Evolutionary conservation across 2,113 vertebrate genomes (phyloP), one percentile per base, ranked within the genome.

Genomic region (Eretmochelys imbricata): DNA sequence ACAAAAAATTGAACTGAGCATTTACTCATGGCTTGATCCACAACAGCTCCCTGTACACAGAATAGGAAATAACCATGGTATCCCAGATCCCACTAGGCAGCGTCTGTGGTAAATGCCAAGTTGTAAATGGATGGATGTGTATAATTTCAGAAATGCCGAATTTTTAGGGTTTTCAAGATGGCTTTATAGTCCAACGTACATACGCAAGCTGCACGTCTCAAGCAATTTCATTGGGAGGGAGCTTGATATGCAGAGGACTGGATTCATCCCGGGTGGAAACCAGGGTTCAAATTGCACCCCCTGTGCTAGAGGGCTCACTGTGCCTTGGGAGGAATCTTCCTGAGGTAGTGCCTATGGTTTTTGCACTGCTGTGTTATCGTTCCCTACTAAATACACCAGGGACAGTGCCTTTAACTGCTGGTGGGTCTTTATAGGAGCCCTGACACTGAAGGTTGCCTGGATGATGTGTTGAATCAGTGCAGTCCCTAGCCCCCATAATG

Each of bases 391-490:
- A 25, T 38, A 80, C 35, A 90, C 62, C n/a, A 88, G 65, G 12
- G 51, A 24, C 27, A 51, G 80, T 46, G 35, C 59, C 69, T 83
- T 89, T 83, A 89, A n/a, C 10, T 51, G 62, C 54, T 38, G 24
- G 3, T 65, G 16, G 12, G 5, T 35, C 8, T 65, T 89, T 69
- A 62, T 48, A 90, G 78, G 3, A 5, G 16, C 20, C 10, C 49
- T 72, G 51, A 29, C 88, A 85, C 87, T 59, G 19, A 82, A 95
- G 92, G 42, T 4, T 76, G 75, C 38, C 75, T 46, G n/a, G 35
- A 72, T 38, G 65, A 72, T 38, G n/a, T 76, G 5, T 9, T 76
- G 51, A 29, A 91, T 82, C n/a, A 80, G 55, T 88, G 57, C 2
- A 87, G 31, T 16, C 53, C 1, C 6, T 53, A 48, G 13, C 6